Percentiles rank a stretch among this genome's conserved stretches.
Evolutionary conservation across 2,888 invertebrate species (phyloP).

Genomic region (Troides aeacus): DNA sequence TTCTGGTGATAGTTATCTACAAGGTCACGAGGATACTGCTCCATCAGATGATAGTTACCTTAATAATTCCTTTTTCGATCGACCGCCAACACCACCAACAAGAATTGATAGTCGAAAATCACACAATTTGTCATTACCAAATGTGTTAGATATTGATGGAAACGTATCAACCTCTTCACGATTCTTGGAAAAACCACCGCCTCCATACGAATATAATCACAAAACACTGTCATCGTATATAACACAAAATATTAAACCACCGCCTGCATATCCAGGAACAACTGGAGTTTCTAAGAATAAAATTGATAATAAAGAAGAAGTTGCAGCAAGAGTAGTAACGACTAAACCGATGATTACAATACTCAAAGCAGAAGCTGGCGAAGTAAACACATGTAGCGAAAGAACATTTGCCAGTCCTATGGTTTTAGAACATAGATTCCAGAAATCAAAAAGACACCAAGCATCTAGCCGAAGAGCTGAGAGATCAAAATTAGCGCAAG

Average conservation of each 20-base stretch:
- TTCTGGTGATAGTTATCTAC: constrained; percentile 79
- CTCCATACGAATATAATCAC: constrained; percentile 84
- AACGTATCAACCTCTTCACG: constrained; percentile 44
- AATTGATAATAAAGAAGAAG: constrained; percentile 80
- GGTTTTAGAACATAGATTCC: constrained; percentile 73
- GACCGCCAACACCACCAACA: constrained; percentile 85
- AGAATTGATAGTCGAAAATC: constrained; percentile 82
- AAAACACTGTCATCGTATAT: constrained; percentile 73
- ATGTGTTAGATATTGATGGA: constrained; percentile 66
- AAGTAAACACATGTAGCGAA: constrained; percentile 82
- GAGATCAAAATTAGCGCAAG: constrained; percentile 80
- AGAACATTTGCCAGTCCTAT: constrained; percentile 75
- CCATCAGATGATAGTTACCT: constrained; percentile 79
- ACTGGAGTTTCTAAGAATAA: constrained; percentile 47
- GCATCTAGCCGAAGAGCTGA: constrained; percentile 81
- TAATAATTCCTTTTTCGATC: constrained; percentile 74
- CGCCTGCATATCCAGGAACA: constrained; percentile 83
- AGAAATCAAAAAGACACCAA: constrained; percentile 73
- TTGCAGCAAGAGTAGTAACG: constrained; percentile 87
- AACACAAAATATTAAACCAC: constrained; percentile 73
- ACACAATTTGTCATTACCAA: constrained; percentile 69
- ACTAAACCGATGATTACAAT: constrained; percentile 88
- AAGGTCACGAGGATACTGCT: constrained; percentile 80
- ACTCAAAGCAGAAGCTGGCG: constrained; percentile 86
- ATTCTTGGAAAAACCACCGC: constrained; percentile 81